Base-by-base conservation (phyloP, 37 sponge, comb jelly and placozoan genomes). In the Halichondria panicea region DNA sequence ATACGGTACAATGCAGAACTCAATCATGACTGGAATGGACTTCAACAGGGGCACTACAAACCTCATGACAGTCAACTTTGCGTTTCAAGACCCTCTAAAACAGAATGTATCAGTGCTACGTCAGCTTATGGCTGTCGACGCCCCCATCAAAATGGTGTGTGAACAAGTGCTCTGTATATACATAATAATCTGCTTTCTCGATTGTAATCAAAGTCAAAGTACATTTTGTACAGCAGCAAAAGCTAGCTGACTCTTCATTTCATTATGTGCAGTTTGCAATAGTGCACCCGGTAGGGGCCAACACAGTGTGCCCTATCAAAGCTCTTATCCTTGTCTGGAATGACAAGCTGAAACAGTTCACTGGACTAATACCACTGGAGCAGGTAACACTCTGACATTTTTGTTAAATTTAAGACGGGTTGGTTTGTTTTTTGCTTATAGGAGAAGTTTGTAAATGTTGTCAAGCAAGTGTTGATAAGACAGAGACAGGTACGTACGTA, bases 311-410 rank as follows among this genome's bases (percentile, higher is more conserved):
- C 52, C 79, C 86, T 18, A 72, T 86, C 66, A 86, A 68, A 55
- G 86, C 80, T 36, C 73, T 86, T 58, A 70, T 86, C 35, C 55
- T 86, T 27, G 74, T 86, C 28, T 86, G 80, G 79, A 78, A 78
- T 56, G 86, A 79, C n/a, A 79, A 74, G 35, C 50, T 72, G 42
- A 72, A 56, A 30, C 80, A 72, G 56, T 86, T 86, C 72, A 86
- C 86, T 57, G 86, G 86, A 5, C 80, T 86, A 33, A 79, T 86
- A 28, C 86, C 73, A 34, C 70, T 79, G 3, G 86, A 86, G 9
- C 86, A 86, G 74, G 86, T 85, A 85, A 41, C 64, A 27, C 30
- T 52, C 31, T 22, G 19, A 21, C 43, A 43, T 7, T 48, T 27
- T 48, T 1, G 30, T 19, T 2, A 2, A 9, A 18, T 31, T 22